These are phyloP conservation scores for Hydrochoerus hydrochaeris DNA, from an alignment of 2,113 vertebrate genomes.

Conservation along the genomic window DNA sequence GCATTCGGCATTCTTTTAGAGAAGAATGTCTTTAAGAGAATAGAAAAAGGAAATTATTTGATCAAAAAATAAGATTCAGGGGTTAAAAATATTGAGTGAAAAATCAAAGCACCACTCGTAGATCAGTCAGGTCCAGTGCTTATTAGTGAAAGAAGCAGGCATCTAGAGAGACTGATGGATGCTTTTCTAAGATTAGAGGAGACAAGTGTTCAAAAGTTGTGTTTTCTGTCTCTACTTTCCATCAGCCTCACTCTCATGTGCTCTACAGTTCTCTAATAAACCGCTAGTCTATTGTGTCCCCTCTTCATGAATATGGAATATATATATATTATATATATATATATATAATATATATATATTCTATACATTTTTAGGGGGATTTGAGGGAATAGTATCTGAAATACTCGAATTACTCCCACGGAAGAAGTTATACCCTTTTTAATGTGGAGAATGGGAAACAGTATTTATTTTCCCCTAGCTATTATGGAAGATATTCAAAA, in stretches of 20 bases:
- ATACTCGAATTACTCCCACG: background rate
- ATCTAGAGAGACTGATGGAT: background rate
- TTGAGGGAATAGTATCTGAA: background rate
- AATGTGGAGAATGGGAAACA: background rate
- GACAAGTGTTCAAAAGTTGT: background rate
- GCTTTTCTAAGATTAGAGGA: background rate
- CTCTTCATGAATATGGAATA: background rate
- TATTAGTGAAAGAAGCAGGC: background rate
- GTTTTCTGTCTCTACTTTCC: background rate
- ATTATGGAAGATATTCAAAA: background rate
- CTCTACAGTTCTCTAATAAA: background rate
- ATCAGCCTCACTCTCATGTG: background rate
- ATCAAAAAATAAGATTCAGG: background rate
- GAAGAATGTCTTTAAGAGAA: no score
- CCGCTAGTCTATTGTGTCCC: background rate
- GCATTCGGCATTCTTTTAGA: no score
- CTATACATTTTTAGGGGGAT: background rate
- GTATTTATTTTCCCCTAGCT: background rate
- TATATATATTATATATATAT: no score
- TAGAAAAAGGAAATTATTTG: background rate
- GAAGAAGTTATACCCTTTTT: background rate
- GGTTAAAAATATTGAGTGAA: conserved; percentile 4
- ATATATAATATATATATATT: no score
- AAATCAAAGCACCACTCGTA: background rate
- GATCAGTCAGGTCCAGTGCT: background rate